Percentiles rank a stretch among this genome's conserved stretches.
These are phyloP conservation scores for Cheilosia vulpina DNA, from an alignment of 2,888 invertebrate species.

Conservation along the genomic window DNA sequence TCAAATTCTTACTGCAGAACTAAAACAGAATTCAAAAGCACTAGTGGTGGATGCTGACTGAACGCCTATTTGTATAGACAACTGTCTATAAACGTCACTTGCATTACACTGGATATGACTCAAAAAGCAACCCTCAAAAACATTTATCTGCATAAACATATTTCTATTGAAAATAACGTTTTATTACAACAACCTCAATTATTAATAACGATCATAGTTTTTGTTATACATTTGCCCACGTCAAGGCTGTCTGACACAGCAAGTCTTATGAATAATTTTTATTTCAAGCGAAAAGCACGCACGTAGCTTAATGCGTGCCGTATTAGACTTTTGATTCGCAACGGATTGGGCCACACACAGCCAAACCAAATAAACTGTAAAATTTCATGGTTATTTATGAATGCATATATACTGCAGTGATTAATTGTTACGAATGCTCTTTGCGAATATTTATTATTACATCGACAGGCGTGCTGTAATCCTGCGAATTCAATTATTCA, in stretches of 20 bases:
- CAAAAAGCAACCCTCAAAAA: neutral
- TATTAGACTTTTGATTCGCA: slow-evolving; percentile 21
- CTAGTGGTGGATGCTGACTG: too few relatives aligned
- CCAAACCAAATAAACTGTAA: neutral
- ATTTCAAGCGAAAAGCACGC: slow-evolving; percentile 40
- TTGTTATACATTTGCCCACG: slow-evolving; percentile 29
- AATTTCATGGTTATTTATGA: slow-evolving; percentile 1
- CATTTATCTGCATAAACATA: neutral
- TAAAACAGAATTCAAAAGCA: too few relatives aligned
- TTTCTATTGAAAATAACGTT: slow-evolving; percentile 1
- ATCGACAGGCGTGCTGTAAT: slow-evolving; percentile 14
- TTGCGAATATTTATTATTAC: neutral
- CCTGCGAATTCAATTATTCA: neutral
- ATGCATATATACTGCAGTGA: neutral
- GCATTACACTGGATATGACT: too few relatives aligned
- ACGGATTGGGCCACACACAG: slow-evolving; percentile 18
- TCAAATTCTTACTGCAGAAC: too few relatives aligned
- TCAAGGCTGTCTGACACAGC: slow-evolving; percentile 57
- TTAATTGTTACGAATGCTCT: neutral
- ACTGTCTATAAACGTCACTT: too few relatives aligned
- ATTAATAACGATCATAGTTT: slow-evolving; percentile 39
- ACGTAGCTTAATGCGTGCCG: slow-evolving; percentile 16
- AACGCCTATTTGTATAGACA: too few relatives aligned
- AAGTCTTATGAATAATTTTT: slow-evolving; percentile 24
- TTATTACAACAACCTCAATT: slow-evolving; percentile 58